These are phyloP conservation scores for Oryctes rhinoceros DNA, from an alignment of 1,140 invertebrate species.

Conservation along the genomic window DNA sequence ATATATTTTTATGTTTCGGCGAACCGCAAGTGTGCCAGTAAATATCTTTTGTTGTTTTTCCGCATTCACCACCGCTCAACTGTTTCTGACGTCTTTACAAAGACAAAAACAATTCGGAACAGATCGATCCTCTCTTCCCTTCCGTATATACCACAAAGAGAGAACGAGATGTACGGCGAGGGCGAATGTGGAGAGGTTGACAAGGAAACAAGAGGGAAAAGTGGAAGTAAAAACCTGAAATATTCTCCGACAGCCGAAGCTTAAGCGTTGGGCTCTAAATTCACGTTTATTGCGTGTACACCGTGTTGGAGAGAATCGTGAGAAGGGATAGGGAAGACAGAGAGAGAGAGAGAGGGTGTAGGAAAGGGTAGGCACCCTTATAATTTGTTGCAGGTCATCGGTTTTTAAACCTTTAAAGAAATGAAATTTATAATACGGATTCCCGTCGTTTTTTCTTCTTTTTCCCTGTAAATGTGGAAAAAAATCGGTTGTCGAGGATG, in stretches of 20 bases:
- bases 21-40: constrained; percentile 20
- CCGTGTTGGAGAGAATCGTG: background rate
- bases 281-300: constrained; percentile 30
- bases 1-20: constrained; percentile 16
- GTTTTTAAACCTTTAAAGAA: constrained; percentile 30
- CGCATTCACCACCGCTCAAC: background rate
- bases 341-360: background rate
- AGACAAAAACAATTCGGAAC: constrained; percentile 17
- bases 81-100: constrained; percentile 33
- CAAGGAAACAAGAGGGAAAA: constrained; percentile 1
- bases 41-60: constrained; percentile 33
- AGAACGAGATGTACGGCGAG: background rate
- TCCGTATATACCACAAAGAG: background rate
- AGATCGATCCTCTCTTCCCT: background rate
- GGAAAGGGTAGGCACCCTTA: background rate
- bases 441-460: background rate
- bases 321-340: background rate
- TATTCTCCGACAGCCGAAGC: constrained; percentile 16
- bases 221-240: constrained; percentile 32
- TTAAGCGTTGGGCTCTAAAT: constrained; percentile 21
- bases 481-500: background rate
- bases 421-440: constrained; percentile 23
- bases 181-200: background rate
- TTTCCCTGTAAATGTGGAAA: background rate
- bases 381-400: constrained; percentile 32